These are phyloP conservation scores for Thamnaconus septentrionalis DNA, from an alignment of 2,113 vertebrate genomes.

Conservation along the genomic window DNA sequence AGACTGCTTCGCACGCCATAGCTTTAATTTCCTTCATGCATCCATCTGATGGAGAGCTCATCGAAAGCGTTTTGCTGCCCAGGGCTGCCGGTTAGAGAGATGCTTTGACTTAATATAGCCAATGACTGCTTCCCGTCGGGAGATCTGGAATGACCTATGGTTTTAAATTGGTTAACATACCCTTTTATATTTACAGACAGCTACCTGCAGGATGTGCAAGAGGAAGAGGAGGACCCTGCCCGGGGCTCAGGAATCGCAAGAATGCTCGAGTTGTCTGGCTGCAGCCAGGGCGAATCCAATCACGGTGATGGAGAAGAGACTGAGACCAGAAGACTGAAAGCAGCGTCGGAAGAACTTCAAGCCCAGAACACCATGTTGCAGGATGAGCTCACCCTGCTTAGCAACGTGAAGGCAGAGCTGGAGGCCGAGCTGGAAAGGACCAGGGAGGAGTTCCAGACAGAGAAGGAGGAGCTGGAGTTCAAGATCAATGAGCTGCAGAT, in stretches of 20 bases:
- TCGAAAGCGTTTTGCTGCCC: too few species aligned
- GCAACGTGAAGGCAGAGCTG: conserved; percentile 87
- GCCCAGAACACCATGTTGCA: conserved; percentile 88
- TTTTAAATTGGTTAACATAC: neutral
- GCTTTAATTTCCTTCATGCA: too few species aligned
- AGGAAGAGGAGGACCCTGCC: conserved; percentile 73
- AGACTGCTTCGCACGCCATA: too few species aligned
- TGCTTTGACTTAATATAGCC: too few species aligned
- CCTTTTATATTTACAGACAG: conserved; percentile 65
- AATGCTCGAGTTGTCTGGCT: conserved; percentile 66
- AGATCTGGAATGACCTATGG: neutral
- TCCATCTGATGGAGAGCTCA: too few species aligned
- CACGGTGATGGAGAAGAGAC: conserved; percentile 39
- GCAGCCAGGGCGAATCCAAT: conserved; percentile 40
- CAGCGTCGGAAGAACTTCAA: conserved; percentile 81
- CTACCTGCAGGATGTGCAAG: conserved; percentile 69
- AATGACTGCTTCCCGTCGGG: too few species aligned
- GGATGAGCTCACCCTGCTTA: conserved; percentile 90
- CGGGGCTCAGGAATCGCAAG: conserved; percentile 64
- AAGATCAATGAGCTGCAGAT: conserved; percentile 94
- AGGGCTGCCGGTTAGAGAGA: too few species aligned
- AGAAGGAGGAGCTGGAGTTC: conserved; percentile 94
- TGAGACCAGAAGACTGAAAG: conserved; percentile 74
- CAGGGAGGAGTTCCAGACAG: conserved; percentile 88
- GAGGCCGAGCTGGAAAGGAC: conserved; percentile 84